Evolutionary conservation across 2,113 vertebrate species (phyloP).

Genomic region (Urocolius indicus): DNA sequence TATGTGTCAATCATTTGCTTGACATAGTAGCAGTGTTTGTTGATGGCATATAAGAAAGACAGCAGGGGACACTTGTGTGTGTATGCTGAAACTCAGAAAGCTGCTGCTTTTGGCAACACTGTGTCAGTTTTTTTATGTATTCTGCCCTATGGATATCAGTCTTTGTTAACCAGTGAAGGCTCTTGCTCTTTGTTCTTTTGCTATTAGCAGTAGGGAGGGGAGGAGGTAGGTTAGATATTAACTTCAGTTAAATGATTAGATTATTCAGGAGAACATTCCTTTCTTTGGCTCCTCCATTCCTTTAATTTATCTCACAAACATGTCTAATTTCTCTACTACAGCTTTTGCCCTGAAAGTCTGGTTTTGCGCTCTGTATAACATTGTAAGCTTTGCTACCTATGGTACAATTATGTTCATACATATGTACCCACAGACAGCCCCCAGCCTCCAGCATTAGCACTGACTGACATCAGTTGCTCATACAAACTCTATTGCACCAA

Average conservation of each 20-base stretch:
- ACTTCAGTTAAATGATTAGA: background rate
- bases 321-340: background rate
- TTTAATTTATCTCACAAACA: background rate
- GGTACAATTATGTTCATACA: rapidly evolving
- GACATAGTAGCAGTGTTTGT: background rate
- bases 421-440: background rate
- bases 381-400: rapidly evolving
- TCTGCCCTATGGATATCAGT: background rate
- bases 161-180: background rate
- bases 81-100: background rate
- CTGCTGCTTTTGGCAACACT: background rate
- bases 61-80: background rate
- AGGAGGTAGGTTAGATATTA: background rate
- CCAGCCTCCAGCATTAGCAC: rapidly evolving
- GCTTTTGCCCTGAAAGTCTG: background rate
- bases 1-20: background rate
- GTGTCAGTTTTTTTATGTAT: background rate
- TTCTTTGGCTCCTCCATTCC: background rate
- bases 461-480: background rate
- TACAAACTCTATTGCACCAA: rapidly evolving
- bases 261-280: background rate
- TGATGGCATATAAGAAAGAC: background rate
- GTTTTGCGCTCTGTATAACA: background rate
- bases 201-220: background rate
- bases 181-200: background rate